Base-by-base conservation (phyloP, 2,797 vertebrate genomes). In the Syngnathus rostellatus region DNA sequence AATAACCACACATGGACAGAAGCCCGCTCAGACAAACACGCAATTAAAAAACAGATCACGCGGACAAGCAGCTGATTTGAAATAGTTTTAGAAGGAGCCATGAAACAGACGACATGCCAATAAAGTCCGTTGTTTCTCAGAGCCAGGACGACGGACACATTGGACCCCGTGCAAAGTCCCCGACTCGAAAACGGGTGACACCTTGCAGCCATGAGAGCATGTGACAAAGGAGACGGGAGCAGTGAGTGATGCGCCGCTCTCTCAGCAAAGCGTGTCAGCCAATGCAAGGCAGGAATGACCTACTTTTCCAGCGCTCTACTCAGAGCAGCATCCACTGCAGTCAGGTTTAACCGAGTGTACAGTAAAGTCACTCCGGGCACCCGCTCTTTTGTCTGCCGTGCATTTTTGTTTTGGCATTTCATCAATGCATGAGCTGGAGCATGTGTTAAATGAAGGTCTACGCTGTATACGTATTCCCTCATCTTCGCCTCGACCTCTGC, bases 291-390 rank as follows among this genome's bases (percentile, higher is more conserved):
- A 76, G 46, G 70, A 45, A 73, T 91, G 90, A 90, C 89, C 90
- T 91, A 91, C 87, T 90, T 91, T 89, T 76, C 75, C 68, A 75
- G 38, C 39, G 57, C 38, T 21, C 72, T 72, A 83, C 81, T 64
- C 75, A 71, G 45, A 75, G 80, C 61, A 77, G 76, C 83, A 81
- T 83, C 80, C 74, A 85, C 61, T 74, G 72, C 78, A 83, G 79
- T 79, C 76, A 72, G 71, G 79, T 87, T 84, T 77, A 89, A 69
- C 84, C 78, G 83, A 86, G 86, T 88, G 87, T 87, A 85, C 86
- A 86, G 86, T 86, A 76, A 89, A 88, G 81, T 77, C 87, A 87
- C 86, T 88, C 62, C 55, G 72, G 84, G 86, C 85, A 50, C 72
- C 70, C 68, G 71, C 72, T 80, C 72, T 80, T 69, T 72, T 76